Evolutionary conservation across 2,113 vertebrate species (phyloP).

Genomic region (Hemiscyllium ocellatum): DNA sequence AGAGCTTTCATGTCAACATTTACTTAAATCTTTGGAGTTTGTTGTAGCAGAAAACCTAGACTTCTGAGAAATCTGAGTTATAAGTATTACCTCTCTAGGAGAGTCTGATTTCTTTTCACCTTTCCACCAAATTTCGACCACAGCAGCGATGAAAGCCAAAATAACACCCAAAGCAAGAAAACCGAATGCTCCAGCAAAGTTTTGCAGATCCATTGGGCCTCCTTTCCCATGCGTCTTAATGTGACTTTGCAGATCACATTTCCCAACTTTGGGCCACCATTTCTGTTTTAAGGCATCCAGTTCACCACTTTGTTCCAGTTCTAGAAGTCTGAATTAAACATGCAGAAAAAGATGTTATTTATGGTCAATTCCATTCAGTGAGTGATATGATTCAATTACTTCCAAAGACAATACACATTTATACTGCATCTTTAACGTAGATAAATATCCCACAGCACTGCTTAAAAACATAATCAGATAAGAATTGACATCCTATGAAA

Average conservation of each 20-base stretch:
- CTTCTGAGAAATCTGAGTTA: background rate
- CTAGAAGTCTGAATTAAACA: constrained; percentile 23
- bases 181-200: constrained; percentile 28
- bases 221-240: constrained; percentile 4
- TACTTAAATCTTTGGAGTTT: background rate
- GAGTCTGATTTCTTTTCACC: constrained; percentile 16
- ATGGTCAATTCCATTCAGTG: background rate
- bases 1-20: background rate
- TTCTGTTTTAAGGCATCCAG: constrained; percentile 23
- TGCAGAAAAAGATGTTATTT: background rate
- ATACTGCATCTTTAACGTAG: too few species aligned
- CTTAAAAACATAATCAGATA: background rate
- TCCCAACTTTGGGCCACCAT: constrained; percentile 29
- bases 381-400: background rate
- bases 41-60: background rate
- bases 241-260: constrained; percentile 23
- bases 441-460: background rate
- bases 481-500: background rate
- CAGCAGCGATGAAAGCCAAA: constrained; percentile 22
- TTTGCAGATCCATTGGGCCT: constrained; percentile 22
- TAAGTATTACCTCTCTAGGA: background rate
- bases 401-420: background rate
- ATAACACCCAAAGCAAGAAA: constrained; percentile 34
- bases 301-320: constrained; percentile 28
- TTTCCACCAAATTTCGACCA: constrained; percentile 29